Evolutionary conservation across 2,888 invertebrate species (phyloP).

Genomic region (Bugulina stolonifera): DNA sequence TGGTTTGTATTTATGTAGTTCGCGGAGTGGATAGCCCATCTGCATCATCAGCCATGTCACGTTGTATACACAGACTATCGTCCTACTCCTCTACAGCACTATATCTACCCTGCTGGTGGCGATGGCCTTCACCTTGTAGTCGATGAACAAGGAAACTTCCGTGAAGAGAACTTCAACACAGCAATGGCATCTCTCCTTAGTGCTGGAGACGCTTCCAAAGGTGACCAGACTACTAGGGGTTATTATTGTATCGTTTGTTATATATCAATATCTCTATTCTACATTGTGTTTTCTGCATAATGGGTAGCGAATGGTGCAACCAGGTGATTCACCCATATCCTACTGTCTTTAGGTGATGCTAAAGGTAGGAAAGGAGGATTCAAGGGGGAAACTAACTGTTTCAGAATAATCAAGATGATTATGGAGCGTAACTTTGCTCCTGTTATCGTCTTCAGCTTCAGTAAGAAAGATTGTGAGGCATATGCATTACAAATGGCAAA

Average conservation of each 20-base stretch:
- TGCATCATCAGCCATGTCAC: constrained; percentile 89
- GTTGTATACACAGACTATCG: constrained; percentile 97
- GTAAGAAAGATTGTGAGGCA: constrained; percentile 94
- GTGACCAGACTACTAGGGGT: too few relatives aligned
- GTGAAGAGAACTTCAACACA: constrained; percentile 94
- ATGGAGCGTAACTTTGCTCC: constrained; percentile 97
- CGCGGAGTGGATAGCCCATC: constrained; percentile 62
- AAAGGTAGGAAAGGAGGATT: constrained; percentile 46
- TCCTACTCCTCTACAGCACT: constrained; percentile 96
- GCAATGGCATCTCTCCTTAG: constrained; percentile 82
- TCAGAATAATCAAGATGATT: constrained; percentile 97
- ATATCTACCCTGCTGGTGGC: constrained; percentile 92
- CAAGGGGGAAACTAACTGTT: constrained; percentile 68
- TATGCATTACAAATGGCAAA: constrained; percentile 96
- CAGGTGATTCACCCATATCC: too few relatives aligned
- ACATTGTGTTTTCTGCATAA: background rate
- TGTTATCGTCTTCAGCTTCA: constrained; percentile 97
- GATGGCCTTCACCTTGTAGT: constrained; percentile 90
- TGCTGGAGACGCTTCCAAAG: constrained; percentile 64
- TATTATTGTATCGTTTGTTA: background rate
- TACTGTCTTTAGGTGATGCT: constrained; percentile 27
- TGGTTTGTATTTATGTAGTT: too few relatives aligned
- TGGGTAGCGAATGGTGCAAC: too few relatives aligned
- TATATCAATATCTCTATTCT: background rate
- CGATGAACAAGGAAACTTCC: constrained; percentile 86